Evolutionary conservation across 1,140 invertebrate species (phyloP), one percentile per base, ranked within the genome.

Genomic region (Sarcophaga peregrina): DNA sequence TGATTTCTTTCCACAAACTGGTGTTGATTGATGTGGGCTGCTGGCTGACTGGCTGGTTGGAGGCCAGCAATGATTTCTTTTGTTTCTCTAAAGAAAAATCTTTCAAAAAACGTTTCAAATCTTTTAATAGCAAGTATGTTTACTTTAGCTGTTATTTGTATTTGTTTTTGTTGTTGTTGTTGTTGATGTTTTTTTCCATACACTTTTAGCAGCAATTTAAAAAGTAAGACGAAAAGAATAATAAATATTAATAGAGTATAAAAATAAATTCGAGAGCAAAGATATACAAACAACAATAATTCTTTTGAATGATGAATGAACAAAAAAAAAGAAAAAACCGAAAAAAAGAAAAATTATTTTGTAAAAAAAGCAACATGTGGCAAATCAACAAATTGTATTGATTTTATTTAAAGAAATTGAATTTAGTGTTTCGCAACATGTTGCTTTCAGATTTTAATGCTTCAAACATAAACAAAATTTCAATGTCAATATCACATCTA

Each of bases 11-110:
- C 20, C 62, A 68, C 62, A 68, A 68, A 17, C 6, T 68, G 20
- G 62, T 68, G 62, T 9, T 68, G 62, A 68, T 68, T 68, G 62
- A 68, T 68, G 62, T 17, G n/a, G 17, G 62, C 62, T 68, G 6
- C n/a, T 68, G 62, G 25, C 25, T 37, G 25, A 37, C 25, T 37
- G 25, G 25, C 25, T 37, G 25, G 25, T 37, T 37, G 25, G 25
- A 37, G 25, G 25, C 25, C 25, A 37, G 25, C 25, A 37, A 37
- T 37, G 25, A 37, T 37, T 37, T 37, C 25, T 37, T 37, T 37
- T 37, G 25, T 37, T 37, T 37, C 25, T 37, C 5, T 8, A 25
- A 20, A 68, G 20, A 68, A 68, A 68, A 68, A 37, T 37, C 25
- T 37, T 37, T 58, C 13, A 52, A 52, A 52, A 52, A 52, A 52